phyloP scores from a whole-genome alignment of 2,797 vertebrate species.

The Myripristis jacobus region DNA sequence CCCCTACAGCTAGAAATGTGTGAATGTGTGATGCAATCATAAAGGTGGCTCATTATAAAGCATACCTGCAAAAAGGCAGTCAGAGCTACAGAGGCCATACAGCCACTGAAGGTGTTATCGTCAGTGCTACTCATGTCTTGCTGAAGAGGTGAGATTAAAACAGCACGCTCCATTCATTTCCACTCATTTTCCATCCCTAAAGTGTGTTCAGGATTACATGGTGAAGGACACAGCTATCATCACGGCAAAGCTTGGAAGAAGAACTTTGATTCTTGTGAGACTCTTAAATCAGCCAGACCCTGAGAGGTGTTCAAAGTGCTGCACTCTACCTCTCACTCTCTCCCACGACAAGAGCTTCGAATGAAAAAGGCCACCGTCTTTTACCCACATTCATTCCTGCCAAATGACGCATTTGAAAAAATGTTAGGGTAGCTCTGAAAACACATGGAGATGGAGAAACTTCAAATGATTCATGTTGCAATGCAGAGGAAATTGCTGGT shows the following conservation, averaged over 20 bases:
- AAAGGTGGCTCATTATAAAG: neutral
- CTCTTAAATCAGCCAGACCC: constrained; percentile 42
- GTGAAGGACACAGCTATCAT: constrained; percentile 44
- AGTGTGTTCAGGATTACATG: constrained; percentile 31
- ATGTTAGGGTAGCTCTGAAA: neutral
- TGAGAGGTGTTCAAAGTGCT: constrained; percentile 54
- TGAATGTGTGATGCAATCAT: neutral
- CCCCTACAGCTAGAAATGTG: neutral
- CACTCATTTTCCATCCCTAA: constrained; percentile 36
- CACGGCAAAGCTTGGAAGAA: constrained; percentile 8
- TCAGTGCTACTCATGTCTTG: constrained; percentile 9
- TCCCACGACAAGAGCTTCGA: constrained; percentile 12
- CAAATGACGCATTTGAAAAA: neutral
- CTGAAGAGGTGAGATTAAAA: constrained; percentile 32
- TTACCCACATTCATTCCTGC: neutral
- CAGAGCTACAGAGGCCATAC: neutral
- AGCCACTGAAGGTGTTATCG: neutral
- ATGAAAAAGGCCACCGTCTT: constrained; percentile 4
- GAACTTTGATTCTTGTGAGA: constrained; percentile 49
- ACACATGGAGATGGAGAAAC: neutral
- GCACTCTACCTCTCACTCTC: constrained; percentile 22
- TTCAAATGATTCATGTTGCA: neutral
- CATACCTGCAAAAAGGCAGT: neutral
- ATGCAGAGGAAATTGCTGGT: neutral
- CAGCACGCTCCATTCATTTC: constrained; percentile 23